Evolutionary conservation across 2,888 invertebrate species (phyloP), one percentile per base, ranked within the genome.

Genomic region (Prionchulus punctatus): DNA sequence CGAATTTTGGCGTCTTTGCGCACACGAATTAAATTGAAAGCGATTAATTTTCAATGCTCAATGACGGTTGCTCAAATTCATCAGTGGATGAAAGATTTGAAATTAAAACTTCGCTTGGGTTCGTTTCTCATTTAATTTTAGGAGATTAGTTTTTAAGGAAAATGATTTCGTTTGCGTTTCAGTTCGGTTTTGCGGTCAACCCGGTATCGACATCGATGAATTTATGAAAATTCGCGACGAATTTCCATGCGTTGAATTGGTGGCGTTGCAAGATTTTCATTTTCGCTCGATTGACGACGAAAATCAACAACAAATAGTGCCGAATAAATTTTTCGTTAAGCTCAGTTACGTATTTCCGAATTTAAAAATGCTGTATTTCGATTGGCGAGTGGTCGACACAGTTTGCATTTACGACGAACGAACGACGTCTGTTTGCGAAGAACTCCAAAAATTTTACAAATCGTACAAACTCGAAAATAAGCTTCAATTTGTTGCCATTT

Each of bases 331-430:
- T 23, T 45, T 45, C 23, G 18, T 4, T 7, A 12, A 23, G 7
- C 4, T 45, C 45, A 23, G 23, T 7, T 21, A 28, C 28, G 28
- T 49, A 21, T 49, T 49, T 30, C 23, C 15, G 7, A 15, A 21
- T 15, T 30, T 49, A 7, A 49, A 49, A 49, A 28, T 28, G 4
- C 30, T 49, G 28, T 49, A 28, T 30, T 30, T 49, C 12, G 50
- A 49, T 28, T 49, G 30, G 28, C 26, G 28, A 7, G 50, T 49
- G 4, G 12, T 49, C 50, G 50, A 49, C 28, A 28, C 50, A 3
- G 50, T 49, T 49, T 49, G 27, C 21, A 28, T 49, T 30, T 49
- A 28, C 30, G 50, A 49, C 30, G 50, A 49, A 3, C 4, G 30
- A 18, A 49, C 50, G 28, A 28, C 27, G 30, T 4, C 4, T 15